Evolutionary conservation across 2,888 invertebrate genomes (phyloP).

Genomic region (Aphidius colemani): DNA sequence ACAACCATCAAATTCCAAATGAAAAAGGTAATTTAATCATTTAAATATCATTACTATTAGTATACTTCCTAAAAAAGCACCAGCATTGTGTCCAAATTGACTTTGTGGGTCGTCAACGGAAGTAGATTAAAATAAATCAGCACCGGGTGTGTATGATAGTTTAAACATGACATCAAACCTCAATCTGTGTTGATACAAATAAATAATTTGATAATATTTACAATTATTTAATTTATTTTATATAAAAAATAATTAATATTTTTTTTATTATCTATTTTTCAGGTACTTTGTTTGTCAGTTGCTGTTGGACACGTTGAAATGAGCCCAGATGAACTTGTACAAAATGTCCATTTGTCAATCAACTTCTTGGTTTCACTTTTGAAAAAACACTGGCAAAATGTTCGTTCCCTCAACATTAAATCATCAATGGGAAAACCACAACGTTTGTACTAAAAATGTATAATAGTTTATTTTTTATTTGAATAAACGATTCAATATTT

Average conservation of each 20-base stretch:
- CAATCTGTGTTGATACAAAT: conserved; percentile 56
- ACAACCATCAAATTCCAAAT: conserved; percentile 99
- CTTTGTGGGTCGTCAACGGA: conserved; percentile 51
- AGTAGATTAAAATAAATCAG: conserved; percentile 51
- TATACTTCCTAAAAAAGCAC: conserved; percentile 55
- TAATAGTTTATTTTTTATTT: too few species aligned
- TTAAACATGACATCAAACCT: conserved; percentile 44
- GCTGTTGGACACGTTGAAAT: conserved; percentile 98
- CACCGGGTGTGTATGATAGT: conserved; percentile 53
- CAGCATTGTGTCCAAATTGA: conserved; percentile 39
- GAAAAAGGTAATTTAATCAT: conserved; percentile 83
- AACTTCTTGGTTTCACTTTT: conserved; percentile 98
- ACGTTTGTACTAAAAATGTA: conserved; percentile 82
- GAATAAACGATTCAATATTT: too few species aligned
- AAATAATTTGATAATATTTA: neutral
- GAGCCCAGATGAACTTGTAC: conserved; percentile 93
- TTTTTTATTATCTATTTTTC: conserved; percentile 36
- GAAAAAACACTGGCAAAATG: conserved; percentile 99
- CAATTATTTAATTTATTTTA: neutral
- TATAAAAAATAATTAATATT: neutral
- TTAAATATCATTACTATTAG: neutral
- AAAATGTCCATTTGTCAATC: conserved; percentile 95
- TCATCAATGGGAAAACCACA: conserved; percentile 98
- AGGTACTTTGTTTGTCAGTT: conserved; percentile 96
- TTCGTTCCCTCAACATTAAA: conserved; percentile 98